These are phyloP conservation scores for Colostygia pectinataria DNA, from an alignment of 2,888 invertebrate species.

Conservation along the genomic window DNA sequence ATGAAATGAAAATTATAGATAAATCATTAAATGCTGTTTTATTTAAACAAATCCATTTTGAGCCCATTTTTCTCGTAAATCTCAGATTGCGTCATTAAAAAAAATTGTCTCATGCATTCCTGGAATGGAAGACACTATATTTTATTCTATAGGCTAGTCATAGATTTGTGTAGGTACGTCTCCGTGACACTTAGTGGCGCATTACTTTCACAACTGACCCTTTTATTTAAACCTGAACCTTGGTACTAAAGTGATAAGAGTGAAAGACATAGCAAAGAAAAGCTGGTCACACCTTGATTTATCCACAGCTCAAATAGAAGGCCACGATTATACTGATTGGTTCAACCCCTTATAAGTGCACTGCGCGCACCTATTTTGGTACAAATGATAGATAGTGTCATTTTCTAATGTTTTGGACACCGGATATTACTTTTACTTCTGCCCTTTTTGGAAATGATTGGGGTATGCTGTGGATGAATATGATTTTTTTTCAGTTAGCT, in stretches of 20 bases:
- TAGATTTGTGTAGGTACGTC: too few relatives aligned
- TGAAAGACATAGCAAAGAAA: background rate
- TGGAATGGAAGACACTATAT: too few relatives aligned
- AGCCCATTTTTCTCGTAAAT: too few relatives aligned
- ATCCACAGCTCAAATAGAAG: slow-evolving; percentile 20
- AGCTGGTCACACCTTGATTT: slow-evolving; percentile 8
- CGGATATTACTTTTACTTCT: slow-evolving; percentile 37
- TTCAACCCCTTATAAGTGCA: slow-evolving; percentile 17
- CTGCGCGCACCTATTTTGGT: slow-evolving; percentile 13
- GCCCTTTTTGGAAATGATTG: slow-evolving; percentile 24
- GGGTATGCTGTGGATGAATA: slow-evolving; percentile 7
- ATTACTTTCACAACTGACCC: background rate
- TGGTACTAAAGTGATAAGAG: background rate
- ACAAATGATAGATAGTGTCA: slow-evolving; percentile 10
- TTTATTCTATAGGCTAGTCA: too few relatives aligned
- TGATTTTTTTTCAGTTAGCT: too few relatives aligned
- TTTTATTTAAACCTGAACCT: background rate
- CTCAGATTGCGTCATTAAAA: too few relatives aligned
- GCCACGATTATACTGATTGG: slow-evolving; percentile 21
- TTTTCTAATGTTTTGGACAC: slow-evolving; percentile 22
- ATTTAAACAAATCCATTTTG: too few relatives aligned
- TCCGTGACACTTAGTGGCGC: slow-evolving; percentile 2
- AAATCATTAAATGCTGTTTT: too few relatives aligned
- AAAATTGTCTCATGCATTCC: too few relatives aligned
- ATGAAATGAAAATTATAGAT: too few relatives aligned